Evolutionary conservation across 2,888 invertebrate species (phyloP), one percentile per base, ranked within the genome.

Genomic region (Brachynemurus nebulosus): DNA sequence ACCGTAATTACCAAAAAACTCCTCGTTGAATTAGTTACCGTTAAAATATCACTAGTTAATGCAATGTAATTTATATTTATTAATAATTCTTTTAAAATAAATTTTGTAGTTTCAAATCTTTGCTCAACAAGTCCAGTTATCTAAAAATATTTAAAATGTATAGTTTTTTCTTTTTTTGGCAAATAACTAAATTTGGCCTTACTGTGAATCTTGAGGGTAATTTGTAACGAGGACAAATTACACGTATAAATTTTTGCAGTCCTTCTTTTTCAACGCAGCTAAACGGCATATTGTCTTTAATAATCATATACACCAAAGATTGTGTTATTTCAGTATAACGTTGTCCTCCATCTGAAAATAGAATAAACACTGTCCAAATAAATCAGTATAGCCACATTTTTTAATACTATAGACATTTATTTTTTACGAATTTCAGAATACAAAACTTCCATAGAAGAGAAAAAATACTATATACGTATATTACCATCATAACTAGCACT

Each of bases 251-350:
- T 48, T 45, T 48, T 49, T 42, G 35, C 30, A 50, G 25, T 35
- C 51, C 50, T 23, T 21, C 18, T 51, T 51, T 51, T 49, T 49
- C 51, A 43, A 49, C 49, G 20, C 51, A 50, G 12, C 65, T 45
- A 71, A 71, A 1, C 69, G 60, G 46, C 72, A 71, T 59, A 80
- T 72, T 23, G 23, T 23, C 23, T 9, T 23, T 9, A 23, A 6
- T 50, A 39, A 44, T 52, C 51, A 51, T 52, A 27, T 51, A 51
- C 35, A 44, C 44, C 42, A 51, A 49, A 23, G 48, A 46, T 41
- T 53, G 50, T 21, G 47, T 53, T 36, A 52, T 49, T 48, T 47
- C 48, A 37, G 35, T 33, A 40, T 44, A 45, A 36, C 47, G 44
- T 44, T 23, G 51, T 40, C 52, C 52, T 37, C 53, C 51, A 47